Conservation (phyloP, 2,888 invertebrate genomes). For the Dorcus parallelipipedus region DNA sequence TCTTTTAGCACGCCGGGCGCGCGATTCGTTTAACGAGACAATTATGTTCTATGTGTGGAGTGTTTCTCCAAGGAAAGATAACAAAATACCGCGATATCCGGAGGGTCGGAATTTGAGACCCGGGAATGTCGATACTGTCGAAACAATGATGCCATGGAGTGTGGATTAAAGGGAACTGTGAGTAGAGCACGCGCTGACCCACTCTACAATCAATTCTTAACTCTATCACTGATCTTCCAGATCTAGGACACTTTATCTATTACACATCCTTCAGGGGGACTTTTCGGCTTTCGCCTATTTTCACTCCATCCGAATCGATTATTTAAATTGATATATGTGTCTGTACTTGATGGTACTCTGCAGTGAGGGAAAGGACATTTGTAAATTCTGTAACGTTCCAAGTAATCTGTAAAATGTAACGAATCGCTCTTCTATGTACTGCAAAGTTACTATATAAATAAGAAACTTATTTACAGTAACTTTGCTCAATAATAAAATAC, state of each 20-base stretch:
- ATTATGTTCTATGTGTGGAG: slow-evolving; percentile 8
- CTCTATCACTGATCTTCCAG: slow-evolving; percentile 8
- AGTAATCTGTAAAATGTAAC: no score
- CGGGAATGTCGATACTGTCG: background rate
- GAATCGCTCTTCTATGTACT: no score
- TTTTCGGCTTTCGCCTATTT: background rate
- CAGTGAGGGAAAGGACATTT: no score
- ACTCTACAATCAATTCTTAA: slow-evolving; percentile 13
- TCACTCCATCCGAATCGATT: background rate
- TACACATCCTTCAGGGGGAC: background rate
- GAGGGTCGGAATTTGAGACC: background rate
- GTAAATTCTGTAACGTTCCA: no score
- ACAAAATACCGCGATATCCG: background rate
- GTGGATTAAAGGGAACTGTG: background rate
- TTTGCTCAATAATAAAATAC: no score
- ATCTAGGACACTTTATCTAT: slow-evolving; percentile 6
- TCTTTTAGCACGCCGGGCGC: background rate
- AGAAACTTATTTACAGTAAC: no score
- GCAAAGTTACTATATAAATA: no score
- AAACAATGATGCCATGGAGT: slow-evolving; percentile 1
- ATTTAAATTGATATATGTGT: background rate
- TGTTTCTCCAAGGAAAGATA: slow-evolving; percentile 2
- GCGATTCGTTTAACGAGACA: slow-evolving; percentile 12
- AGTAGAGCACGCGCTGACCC: slow-evolving; percentile 5
- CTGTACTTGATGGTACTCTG: no score